Percentiles rank a stretch among this genome's conserved stretches.
phyloP scores from a whole-genome alignment of 2,888 invertebrate genomes.

The Cosmia pyralina region DNA sequence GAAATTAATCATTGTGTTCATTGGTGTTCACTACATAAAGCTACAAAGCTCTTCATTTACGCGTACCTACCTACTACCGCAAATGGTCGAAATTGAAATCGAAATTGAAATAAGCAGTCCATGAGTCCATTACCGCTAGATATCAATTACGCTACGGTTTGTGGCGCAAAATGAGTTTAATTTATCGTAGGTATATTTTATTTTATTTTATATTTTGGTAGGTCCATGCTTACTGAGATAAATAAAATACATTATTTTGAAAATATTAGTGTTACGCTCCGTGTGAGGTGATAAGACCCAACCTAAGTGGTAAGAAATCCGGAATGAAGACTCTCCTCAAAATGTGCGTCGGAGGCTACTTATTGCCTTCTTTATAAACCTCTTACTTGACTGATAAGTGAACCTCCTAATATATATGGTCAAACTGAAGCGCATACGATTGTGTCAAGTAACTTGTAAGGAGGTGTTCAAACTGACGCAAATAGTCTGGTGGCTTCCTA shows the following conservation, averaged over 20 bases:
- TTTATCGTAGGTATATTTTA: too few species aligned
- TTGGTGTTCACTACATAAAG: too few species aligned
- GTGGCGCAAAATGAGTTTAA: neutral
- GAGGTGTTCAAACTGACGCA: too few species aligned
- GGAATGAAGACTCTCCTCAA: neutral
- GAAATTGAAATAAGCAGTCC: conserved; percentile 34
- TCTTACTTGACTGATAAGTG: too few species aligned
- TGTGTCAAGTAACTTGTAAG: too few species aligned
- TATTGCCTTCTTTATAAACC: too few species aligned
- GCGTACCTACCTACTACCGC: neutral
- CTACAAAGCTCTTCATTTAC: conserved; percentile 18
- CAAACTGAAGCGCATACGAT: too few species aligned
- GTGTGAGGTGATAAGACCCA: neutral
- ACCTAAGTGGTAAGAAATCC: neutral
- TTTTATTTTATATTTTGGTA: too few species aligned
- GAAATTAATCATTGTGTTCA: too few species aligned
- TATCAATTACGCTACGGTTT: conserved; percentile 28
- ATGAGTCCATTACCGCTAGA: conserved; percentile 12
- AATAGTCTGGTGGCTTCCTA: too few species aligned
- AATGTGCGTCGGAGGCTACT: neutral
- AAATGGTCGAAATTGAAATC: conserved; percentile 30
- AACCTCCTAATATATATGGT: neutral
- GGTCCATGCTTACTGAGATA: neutral
- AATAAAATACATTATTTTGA: neutral
- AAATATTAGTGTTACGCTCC: neutral